Conservation (phyloP, 2,113 vertebrate genomes). For the Marmota flaviventris region DNA sequence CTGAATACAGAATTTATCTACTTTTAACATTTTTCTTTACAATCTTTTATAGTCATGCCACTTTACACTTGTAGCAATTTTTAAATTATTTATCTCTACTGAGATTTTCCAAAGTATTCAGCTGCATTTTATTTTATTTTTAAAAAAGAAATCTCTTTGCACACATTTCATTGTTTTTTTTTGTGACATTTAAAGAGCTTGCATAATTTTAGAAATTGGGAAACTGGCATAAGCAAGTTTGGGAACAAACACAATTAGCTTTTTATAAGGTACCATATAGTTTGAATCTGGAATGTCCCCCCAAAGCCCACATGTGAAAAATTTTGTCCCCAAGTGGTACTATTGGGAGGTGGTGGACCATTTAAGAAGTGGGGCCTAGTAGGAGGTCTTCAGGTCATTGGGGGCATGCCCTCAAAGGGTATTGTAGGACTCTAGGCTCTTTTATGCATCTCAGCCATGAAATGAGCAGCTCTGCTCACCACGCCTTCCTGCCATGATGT, state of each 20-base stretch:
- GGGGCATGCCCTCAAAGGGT: neutral
- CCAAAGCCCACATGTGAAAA: neutral
- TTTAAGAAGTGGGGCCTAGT: neutral
- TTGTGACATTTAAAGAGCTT: conserved; percentile 25
- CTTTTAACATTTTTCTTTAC: conserved; percentile 12
- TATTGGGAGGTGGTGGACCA: neutral
- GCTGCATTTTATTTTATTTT: conserved; percentile 2
- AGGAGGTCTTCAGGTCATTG: neutral
- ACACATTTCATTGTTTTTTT: conserved; percentile 57
- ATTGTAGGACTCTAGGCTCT: neutral
- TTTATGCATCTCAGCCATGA: neutral
- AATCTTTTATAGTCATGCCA: neutral
- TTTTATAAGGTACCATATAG: neutral
- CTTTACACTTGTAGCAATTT: conserved; percentile 28
- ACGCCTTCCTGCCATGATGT: neutral
- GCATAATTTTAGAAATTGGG: conserved; percentile 25
- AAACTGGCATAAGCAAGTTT: conserved; percentile 35
- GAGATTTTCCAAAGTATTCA: conserved; percentile 40
- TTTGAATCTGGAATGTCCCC: neutral
- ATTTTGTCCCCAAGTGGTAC: neutral
- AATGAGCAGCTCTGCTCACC: neutral
- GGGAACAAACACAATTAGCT: neutral
- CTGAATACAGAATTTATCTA: neutral
- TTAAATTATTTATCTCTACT: conserved; percentile 52
- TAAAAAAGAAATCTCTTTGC: neutral